Base-by-base conservation (phyloP, 2,797 vertebrate genomes). In the Decapterus maruadsi region DNA sequence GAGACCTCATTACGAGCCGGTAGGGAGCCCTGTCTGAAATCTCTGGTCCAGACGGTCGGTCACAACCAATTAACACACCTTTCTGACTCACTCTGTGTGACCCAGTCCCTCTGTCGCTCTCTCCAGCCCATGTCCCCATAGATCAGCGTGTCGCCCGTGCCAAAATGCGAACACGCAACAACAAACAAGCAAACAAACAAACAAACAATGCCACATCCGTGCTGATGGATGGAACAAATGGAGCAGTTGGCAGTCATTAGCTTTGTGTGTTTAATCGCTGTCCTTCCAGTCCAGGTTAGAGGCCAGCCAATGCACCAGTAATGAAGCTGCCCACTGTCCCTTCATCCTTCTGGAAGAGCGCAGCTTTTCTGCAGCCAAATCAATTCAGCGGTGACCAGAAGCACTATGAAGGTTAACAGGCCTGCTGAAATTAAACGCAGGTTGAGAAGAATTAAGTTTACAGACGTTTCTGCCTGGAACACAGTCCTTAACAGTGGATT, bases 61-160 rank as follows among this genome's bases (percentile, higher is more conserved):
- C 75, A 55, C 58, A 83, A 72, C 83, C 80, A 87, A 90, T 87
- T 89, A 91, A 88, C 71, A 67, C 89, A 87, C 73, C 83, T 87
- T 62, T 68, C 51, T 70, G 72, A 81, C 71, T 73, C 65, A 19
- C 57, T 70, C 54, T 50, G 65, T 17, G 67, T 19, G 13, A 55
- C 78, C 69, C 76, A 8, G 26, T 72, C 50, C 26, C 62, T 80
- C 40, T 11, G 36, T 58, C 7, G 12, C 72, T 69, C 46, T 62
- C 67, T 0, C 17, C 59, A 59, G 31, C 62, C 59, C 1, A 6
- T 0, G 0, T 70, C 78, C 60, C 38, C 0, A 29, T 8, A 53
- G 68, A 78, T 55, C 59, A 38, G 48, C 19, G 54, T 38, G 58
- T 19, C 34, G 22, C 29, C 42, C 4, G 9, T 6, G 29, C 75